These are phyloP conservation scores for Taphrorychus bicolor DNA, from an alignment of 2,888 invertebrate genomes.

Conservation along the genomic window DNA sequence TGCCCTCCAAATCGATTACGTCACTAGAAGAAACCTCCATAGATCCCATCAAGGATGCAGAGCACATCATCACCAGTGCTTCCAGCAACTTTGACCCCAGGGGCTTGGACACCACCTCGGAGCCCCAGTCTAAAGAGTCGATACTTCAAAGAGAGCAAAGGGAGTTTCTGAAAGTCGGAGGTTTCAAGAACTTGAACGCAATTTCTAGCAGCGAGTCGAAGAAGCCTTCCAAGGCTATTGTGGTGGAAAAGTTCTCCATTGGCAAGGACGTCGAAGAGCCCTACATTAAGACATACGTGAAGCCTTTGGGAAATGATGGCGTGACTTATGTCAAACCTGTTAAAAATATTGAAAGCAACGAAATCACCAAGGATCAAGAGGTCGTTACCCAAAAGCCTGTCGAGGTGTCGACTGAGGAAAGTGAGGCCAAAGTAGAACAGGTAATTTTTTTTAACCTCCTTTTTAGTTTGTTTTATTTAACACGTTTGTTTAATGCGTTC, in stretches of 20 bases:
- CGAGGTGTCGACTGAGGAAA: constrained; percentile 67
- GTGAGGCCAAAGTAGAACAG: constrained; percentile 69
- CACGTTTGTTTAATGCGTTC: too few relatives aligned
- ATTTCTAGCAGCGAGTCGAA: constrained; percentile 16
- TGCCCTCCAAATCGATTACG: constrained; percentile 51
- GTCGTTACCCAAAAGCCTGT: constrained; percentile 48
- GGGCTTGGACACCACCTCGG: background rate
- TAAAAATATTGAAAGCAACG: too few relatives aligned
- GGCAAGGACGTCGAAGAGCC: constrained; percentile 16
- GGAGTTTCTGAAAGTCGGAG: background rate
- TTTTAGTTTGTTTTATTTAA: too few relatives aligned
- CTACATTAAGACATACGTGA: constrained; percentile 13
- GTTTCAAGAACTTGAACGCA: constrained; percentile 2
- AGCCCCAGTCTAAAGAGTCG: background rate
- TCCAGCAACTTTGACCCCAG: constrained; percentile 24
- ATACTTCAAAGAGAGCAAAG: background rate
- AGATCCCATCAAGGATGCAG: constrained; percentile 46
- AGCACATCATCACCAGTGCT: constrained; percentile 54
- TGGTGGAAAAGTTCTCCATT: constrained; percentile 22
- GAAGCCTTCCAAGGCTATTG: constrained; percentile 7
- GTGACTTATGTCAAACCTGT: background rate
- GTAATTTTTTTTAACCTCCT: too few relatives aligned
- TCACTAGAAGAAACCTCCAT: constrained; percentile 43
- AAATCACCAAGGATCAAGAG: background rate
- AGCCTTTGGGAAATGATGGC: constrained; percentile 5